A percentile compares a stretch with the other conserved stretches of the same genome.
Conservation (phyloP, 2,113 vertebrate genomes). For the Crotalus viridis region DNA sequence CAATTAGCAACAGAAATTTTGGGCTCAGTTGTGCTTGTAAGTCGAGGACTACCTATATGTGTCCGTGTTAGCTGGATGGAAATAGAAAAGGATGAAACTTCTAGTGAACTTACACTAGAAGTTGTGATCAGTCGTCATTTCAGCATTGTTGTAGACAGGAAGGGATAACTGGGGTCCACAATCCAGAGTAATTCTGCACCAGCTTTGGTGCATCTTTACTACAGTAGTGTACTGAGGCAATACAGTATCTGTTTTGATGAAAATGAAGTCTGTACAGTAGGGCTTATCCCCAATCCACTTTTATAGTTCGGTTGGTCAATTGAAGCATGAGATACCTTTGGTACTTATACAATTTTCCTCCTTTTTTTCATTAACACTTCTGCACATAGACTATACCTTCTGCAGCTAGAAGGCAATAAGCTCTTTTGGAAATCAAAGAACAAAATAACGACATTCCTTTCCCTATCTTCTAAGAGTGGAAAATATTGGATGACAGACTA, state of each 20-base stretch:
- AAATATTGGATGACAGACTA: slow-evolving; percentile 15
- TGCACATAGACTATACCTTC: neutral
- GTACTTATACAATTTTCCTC: accelerated
- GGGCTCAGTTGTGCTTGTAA: neutral
- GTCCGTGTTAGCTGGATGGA: neutral
- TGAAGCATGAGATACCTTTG: neutral
- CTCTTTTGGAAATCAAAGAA: neutral
- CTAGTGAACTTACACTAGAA: neutral
- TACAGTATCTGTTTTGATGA: neutral
- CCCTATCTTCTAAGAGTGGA: neutral
- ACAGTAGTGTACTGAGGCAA: neutral
- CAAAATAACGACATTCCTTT: neutral
- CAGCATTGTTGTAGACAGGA: neutral
- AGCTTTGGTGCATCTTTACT: neutral
- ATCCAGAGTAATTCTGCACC: neutral
- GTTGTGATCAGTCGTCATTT: neutral
- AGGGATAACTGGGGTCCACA: neutral
- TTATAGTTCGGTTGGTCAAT: neutral
- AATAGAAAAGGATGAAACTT: neutral
- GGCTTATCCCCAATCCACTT: neutral
- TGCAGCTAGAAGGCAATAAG: neutral
- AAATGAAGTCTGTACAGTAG: neutral
- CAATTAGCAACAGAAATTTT: neutral
- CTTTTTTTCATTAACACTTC: neutral
- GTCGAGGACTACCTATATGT: too few relatives aligned